Evolutionary conservation across 2,113 vertebrate genomes (phyloP).

Genomic region (Hylia prasina): DNA sequence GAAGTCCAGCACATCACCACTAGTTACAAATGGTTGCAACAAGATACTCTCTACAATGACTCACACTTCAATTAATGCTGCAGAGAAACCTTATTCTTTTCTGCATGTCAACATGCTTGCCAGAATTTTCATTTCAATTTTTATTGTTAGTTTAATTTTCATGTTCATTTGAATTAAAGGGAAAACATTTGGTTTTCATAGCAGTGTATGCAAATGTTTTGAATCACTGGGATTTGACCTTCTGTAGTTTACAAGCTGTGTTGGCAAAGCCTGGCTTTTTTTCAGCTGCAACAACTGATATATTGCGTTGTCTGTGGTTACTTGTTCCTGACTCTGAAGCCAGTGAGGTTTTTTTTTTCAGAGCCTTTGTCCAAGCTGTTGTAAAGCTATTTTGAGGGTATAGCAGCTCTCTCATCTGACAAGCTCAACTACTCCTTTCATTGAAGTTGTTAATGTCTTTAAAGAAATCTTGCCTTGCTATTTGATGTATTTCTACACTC

Average conservation of each 20-base stretch:
- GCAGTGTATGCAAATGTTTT: constrained; percentile 46
- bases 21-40: not conserved
- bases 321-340: constrained; percentile 13
- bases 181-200: constrained; percentile 49
- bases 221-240: constrained; percentile 46
- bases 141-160: constrained; percentile 38
- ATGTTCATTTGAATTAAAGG: constrained; percentile 27
- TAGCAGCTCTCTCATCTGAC: not conserved
- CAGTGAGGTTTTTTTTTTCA: not conserved
- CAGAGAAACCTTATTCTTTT: not conserved
- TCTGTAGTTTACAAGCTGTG: constrained; percentile 51
- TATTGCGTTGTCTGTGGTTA: constrained; percentile 13
- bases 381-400: constrained; percentile 7
- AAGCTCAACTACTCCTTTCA: not conserved
- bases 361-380: constrained; percentile 10
- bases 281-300: constrained; percentile 28
- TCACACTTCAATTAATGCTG: not conserved
- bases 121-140: constrained; percentile 4
- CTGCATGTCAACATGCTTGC: not conserved
- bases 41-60: not conserved
- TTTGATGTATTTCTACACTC: not conserved
- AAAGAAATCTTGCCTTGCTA: not conserved
- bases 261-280: constrained; percentile 37
- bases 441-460: not conserved
- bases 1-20: not conserved